These are phyloP conservation scores for Mechanitis messenoides DNA, from an alignment of 2,888 invertebrate species.

Conservation along the genomic window DNA sequence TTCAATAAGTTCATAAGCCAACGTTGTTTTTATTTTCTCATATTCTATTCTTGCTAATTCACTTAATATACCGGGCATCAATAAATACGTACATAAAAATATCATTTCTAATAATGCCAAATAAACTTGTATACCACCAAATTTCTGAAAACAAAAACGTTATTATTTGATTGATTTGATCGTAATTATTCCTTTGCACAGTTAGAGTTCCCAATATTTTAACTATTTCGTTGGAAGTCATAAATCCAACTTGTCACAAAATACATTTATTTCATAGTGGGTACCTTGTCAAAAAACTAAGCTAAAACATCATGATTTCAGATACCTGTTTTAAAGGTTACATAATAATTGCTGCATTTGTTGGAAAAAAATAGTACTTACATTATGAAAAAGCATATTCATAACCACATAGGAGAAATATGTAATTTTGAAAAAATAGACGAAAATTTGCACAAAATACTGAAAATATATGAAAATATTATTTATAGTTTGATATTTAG, in stretches of 20 bases:
- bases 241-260: too few species aligned
- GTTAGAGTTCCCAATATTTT: too few species aligned
- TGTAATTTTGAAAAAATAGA: neutral
- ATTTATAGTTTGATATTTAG: neutral
- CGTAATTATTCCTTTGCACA: too few species aligned
- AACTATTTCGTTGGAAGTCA: too few species aligned
- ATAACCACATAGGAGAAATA: neutral
- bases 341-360: too few species aligned
- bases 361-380: neutral
- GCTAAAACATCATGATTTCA: too few species aligned
- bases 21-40: neutral
- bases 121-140: neutral
- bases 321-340: too few species aligned
- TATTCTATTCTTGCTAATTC: neutral
- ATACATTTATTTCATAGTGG: too few species aligned
- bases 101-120: neutral
- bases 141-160: neutral
- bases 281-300: too few species aligned
- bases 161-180: neutral
- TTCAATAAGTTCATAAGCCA: neutral
- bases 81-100: neutral
- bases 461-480: neutral
- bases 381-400: neutral
- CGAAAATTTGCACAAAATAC: neutral
- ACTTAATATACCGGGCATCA: neutral